Base-by-base conservation (phyloP, 2,797 vertebrate genomes). In the Otolemur crassicaudatus region DNA sequence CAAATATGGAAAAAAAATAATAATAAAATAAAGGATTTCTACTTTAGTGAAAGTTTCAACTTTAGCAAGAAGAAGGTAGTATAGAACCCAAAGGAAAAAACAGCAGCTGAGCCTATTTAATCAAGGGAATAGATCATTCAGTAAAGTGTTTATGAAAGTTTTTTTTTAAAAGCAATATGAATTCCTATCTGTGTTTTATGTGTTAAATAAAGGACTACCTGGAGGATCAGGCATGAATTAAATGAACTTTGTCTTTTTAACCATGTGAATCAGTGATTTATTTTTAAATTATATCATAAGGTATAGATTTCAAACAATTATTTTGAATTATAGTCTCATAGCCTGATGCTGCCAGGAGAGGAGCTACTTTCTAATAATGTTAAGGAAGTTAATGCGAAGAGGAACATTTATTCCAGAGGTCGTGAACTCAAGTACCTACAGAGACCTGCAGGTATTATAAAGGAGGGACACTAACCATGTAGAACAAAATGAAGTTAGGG, bases 291-390 rank as follows among this genome's bases (percentile, higher is more conserved):
- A 73, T 75, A 73, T 69, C n/a, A 27, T 80, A 94, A 85, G 73
- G 60, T 94, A 77, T 84, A 96, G 80, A 94, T 91, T 85, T 96
- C 53, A 87, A 93, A 73, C 83, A 87, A 2, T 91, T 96, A 87
- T 91, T 94, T 97, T 91, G 91, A 94, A 83, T 94, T 90, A 87
- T 58, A 75, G 49, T 91, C 72, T 94, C 49, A 60, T 60, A 87
- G 67, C 80, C 34, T 90, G 34, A 69, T 65, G 31, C 72, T 90
- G 67, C 76, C 61, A 85, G n/a, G 23, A 86, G 73, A 94, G 60
- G 56, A 95, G 7, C 81, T 87, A 67, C 86, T 94, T 93, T 89
- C 65, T 93, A 94, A 95, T 93, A 73, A 90, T 56, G 80, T 79
- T 86, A 92, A 75, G 76, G 89, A 96, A 73, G 76, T 91, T 80